These are phyloP conservation scores for Hippocampus barbouri DNA, from an alignment of 2,113 vertebrate species.

Conservation along the genomic window DNA sequence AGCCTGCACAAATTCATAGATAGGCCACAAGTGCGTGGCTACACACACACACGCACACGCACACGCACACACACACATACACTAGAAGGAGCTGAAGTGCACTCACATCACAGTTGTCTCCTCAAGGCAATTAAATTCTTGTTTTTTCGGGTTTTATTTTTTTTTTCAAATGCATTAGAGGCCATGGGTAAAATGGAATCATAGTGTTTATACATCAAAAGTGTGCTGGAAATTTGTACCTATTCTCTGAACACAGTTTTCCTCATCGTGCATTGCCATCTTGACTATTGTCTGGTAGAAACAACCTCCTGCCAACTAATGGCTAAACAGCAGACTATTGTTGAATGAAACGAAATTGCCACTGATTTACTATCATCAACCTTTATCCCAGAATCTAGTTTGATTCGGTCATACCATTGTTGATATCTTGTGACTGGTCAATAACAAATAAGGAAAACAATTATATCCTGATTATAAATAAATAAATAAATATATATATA, in stretches of 20 bases:
- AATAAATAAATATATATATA: too few species aligned
- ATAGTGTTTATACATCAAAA: conserved; percentile 37
- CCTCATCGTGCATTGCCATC: conserved; percentile 56
- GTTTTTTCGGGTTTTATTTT: conserved; percentile 66
- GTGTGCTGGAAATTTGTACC: conserved; percentile 61
- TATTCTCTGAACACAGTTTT: conserved; percentile 30
- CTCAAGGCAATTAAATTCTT: conserved; percentile 60
- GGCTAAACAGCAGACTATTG: conserved; percentile 67
- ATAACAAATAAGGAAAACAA: conserved; percentile 32
- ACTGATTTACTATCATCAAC: conserved; percentile 63
- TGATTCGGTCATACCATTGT: conserved; percentile 60
- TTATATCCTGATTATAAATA: conserved; percentile 21
- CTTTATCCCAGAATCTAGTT: conserved; percentile 70
- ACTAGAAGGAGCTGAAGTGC: conserved; percentile 30
- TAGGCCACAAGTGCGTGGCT: not conserved
- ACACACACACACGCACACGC: too few species aligned
- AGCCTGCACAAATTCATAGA: conserved; percentile 8
- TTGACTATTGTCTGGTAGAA: conserved; percentile 35
- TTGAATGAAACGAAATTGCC: conserved; percentile 54
- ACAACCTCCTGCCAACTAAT: conserved; percentile 56
- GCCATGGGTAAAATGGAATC: conserved; percentile 50
- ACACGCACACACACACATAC: conserved; percentile 14
- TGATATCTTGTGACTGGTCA: conserved; percentile 57
- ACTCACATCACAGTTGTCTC: conserved; percentile 58
- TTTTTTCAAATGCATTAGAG: conserved; percentile 51